Evolutionary conservation across 1,140 invertebrate genomes (phyloP), one percentile per base, ranked within the genome.

Genomic region (Drosophila ironensis): DNA sequence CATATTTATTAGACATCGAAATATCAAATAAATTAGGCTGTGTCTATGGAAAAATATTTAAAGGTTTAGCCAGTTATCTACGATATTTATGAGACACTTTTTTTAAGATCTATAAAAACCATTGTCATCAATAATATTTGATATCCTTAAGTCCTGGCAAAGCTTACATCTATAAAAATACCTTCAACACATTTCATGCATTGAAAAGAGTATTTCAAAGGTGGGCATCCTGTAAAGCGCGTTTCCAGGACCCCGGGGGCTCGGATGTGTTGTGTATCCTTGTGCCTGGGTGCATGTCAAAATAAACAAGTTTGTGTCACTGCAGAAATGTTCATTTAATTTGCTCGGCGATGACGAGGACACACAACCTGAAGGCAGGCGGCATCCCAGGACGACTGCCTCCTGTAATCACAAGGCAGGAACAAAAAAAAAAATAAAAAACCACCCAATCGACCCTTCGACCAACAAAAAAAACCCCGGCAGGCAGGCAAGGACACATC

Each of bases 251-350:
- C 51, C 38, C 40, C 28, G 51, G 42, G 28, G 16, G 30, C 30
- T 38, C 30, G 56, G 45, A 59, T 44, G 45, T 40, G 30, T 50
- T 35, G 51, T 24, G 48, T 30, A 27, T 47, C 28, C 47, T 44
- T 57, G 47, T 73, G 70, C 63, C 54, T 64, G 51, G 57, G 42
- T 88, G 76, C 80, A 77, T 82, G 81, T 86, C 81, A 88, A 86
- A 88, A 88, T 82, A 88, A 88, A 88, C 80, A 84, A 84, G 80
- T 84, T 84, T 74, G 60, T 86, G 80, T 84, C 80, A 84, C 80
- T 84, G 80, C 80, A 80, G 74, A 80, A 86, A 84, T 70, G 77
- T 84, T 84, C 80, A 86, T 86, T 84, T 84, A 84, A 84, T 84
- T 84, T 86, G 80, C 52, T 72, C 40, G 52, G 70, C 74, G 70